Evolutionary conservation across 2,797 vertebrate genomes (phyloP), one percentile per base, ranked within the genome.

Genomic region (Danio kyathit): DNA sequence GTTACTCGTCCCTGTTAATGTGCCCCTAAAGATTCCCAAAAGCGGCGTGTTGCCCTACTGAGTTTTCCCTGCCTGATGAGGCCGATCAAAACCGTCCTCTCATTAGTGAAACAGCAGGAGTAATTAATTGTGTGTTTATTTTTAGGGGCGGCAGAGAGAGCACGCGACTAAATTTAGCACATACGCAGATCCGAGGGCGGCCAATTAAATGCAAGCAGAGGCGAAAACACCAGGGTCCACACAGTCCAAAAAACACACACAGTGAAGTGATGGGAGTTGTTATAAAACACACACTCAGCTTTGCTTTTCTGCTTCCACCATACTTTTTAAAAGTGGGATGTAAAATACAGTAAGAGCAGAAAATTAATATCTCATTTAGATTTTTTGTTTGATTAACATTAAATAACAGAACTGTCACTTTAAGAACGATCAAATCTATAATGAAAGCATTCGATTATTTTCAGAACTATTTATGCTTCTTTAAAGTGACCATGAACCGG

Each of bases 121-220:
- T 82, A 72, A 84, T 83, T 86, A 78, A 85, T 83, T 82, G 72
- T 82, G 76, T 87, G 73, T 82, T 83, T 87, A 85, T 85, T 87
- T 87, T 77, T 56, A 71, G 73, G 70, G 63, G n/a, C 7, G 11
- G 67, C 57, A 77, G 59, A 66, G 71, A 77, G 44, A 29, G 29
- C 70, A 43, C 6, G 13, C 60, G 71, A 60, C 67, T 83, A 87
- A 80, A 80, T 87, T 80, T 83, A 83, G 79, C 56, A 10, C 2
- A n/a, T 56, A 29, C 11, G 10, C 29, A 74, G 60, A 83, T 75
- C 49, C 43, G 48, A 40, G 64, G 60, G 52, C 38, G 46, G 69
- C 65, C 75, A 83, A 83, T 83, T 86, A 86, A 79, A 83, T 21
- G 64, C 51, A 54, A 65, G 64, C 76, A 83, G 49, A 83, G 69